These are phyloP conservation scores for Oligia strigilis DNA, from an alignment of 2,888 invertebrate species.

Conservation along the genomic window DNA sequence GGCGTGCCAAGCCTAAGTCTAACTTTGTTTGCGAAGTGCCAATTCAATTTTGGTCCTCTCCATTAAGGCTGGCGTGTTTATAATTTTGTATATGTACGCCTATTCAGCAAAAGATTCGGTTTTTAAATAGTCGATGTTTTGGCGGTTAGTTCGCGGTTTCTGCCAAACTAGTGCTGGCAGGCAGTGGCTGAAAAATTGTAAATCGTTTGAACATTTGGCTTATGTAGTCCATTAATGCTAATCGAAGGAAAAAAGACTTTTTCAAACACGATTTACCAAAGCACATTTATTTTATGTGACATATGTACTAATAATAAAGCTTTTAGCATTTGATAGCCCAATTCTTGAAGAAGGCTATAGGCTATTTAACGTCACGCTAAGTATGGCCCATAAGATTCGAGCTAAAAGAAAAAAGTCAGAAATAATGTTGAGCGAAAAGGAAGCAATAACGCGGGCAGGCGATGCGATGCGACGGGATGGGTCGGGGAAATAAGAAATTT, in stretches of 20 bases:
- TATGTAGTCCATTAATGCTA: neutral
- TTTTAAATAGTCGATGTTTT: slow-evolving; percentile 28
- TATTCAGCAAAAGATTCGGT: slow-evolving; percentile 31
- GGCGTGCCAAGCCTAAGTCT: slow-evolving; percentile 77
- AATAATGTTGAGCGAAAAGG: too few relatives aligned
- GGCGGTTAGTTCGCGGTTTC: slow-evolving; percentile 18
- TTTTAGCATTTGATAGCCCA: too few relatives aligned
- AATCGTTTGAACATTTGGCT: slow-evolving; percentile 26
- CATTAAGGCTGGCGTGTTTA: slow-evolving; percentile 72
- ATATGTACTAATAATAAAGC: neutral
- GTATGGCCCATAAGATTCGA: too few relatives aligned
- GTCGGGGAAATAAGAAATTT: too few relatives aligned
- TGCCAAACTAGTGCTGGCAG: slow-evolving; percentile 23
- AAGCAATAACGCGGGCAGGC: too few relatives aligned
- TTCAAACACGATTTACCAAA: neutral
- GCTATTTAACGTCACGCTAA: too few relatives aligned
- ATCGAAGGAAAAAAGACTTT: neutral
- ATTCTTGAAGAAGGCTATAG: too few relatives aligned
- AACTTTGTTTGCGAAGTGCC: slow-evolving; percentile 85
- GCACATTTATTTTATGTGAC: neutral
- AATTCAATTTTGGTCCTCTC: slow-evolving; percentile 81
- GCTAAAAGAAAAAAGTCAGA: too few relatives aligned
- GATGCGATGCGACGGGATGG: too few relatives aligned
- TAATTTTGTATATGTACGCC: slow-evolving; percentile 69
- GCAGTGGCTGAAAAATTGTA: slow-evolving; percentile 8